Conservation (phyloP, 2,888 invertebrate genomes). For the Mythimna vitellina region DNA sequence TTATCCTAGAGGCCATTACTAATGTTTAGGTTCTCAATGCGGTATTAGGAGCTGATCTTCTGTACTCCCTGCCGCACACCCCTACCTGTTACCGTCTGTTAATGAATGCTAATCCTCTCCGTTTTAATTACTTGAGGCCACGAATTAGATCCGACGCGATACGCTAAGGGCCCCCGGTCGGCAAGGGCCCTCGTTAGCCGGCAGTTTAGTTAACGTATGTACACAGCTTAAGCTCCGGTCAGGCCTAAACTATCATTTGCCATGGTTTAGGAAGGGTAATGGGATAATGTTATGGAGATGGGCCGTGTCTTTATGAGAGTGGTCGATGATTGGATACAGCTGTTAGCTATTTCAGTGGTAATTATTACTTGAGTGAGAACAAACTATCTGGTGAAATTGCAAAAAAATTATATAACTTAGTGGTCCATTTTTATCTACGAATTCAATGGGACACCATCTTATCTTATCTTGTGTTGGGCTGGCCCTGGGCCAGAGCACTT, state of each 20-base stretch:
- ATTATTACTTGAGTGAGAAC: not conserved
- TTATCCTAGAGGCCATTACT: conserved; percentile 1
- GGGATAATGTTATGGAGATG: conserved; percentile 36
- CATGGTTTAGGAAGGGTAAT: conserved; percentile 25
- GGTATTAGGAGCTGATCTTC: conserved; percentile 7
- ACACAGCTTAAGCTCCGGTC: conserved; percentile 34
- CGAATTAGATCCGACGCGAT: conserved; percentile 28
- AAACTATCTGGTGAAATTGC: not conserved
- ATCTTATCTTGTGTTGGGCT: no score
- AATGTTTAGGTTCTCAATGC: not conserved
- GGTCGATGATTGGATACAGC: not conserved
- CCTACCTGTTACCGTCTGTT: conserved; percentile 41
- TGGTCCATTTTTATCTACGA: not conserved
- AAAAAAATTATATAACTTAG: not conserved
- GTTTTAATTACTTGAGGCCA: conserved; percentile 54
- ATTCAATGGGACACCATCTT: no score
- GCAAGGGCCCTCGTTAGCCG: conserved; percentile 12
- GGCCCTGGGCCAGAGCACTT: no score
- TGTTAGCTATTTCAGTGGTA: not conserved
- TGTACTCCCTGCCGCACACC: not conserved
- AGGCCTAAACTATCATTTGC: conserved; percentile 20
- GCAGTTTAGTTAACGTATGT: conserved; percentile 35
- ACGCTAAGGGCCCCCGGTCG: conserved; percentile 3
- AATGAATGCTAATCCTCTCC: conserved; percentile 51
- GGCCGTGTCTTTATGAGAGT: conserved; percentile 9